phyloP scores from a whole-genome alignment of 1,140 invertebrate species.

The Cyphomyrmex costatus region DNA sequence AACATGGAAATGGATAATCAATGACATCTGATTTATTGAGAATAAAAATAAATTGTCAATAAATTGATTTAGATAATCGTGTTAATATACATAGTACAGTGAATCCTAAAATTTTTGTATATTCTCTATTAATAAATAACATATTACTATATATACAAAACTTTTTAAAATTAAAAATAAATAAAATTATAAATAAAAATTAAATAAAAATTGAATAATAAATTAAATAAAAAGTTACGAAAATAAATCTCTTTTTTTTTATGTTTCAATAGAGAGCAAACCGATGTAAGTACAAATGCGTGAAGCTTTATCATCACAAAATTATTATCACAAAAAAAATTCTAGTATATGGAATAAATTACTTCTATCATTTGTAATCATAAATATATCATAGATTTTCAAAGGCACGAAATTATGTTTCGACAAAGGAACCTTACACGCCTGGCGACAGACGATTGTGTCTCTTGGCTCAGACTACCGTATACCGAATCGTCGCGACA shows the following conservation, averaged over 20 bases:
- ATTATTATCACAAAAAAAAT: not conserved
- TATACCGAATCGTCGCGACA: slow-evolving; percentile 50
- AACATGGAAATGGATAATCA: not conserved
- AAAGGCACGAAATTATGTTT: not conserved
- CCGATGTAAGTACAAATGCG: not conserved
- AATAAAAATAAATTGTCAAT: not conserved
- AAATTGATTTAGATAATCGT: not conserved
- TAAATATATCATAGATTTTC: not conserved
- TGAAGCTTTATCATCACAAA: not conserved
- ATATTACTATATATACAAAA: slow-evolving; percentile 6
- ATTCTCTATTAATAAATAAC: not conserved
- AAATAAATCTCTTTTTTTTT: not conserved
- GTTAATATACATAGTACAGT: not conserved
- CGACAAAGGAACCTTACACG: not conserved
- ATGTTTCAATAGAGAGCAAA: not conserved
- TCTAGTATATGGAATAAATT: not conserved
- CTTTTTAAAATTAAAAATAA: not conserved
- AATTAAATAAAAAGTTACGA: not conserved
- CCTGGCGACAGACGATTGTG: slow-evolving; percentile 42
- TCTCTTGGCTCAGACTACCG: slow-evolving; percentile 74
- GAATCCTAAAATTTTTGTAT: not conserved
- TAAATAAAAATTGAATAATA: not conserved
- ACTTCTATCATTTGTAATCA: not conserved
- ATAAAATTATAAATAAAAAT: too few relatives aligned
- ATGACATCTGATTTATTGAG: not conserved